Base-by-base conservation (phyloP, 2,113 vertebrate genomes). In the Bubalus kerabau region DNA sequence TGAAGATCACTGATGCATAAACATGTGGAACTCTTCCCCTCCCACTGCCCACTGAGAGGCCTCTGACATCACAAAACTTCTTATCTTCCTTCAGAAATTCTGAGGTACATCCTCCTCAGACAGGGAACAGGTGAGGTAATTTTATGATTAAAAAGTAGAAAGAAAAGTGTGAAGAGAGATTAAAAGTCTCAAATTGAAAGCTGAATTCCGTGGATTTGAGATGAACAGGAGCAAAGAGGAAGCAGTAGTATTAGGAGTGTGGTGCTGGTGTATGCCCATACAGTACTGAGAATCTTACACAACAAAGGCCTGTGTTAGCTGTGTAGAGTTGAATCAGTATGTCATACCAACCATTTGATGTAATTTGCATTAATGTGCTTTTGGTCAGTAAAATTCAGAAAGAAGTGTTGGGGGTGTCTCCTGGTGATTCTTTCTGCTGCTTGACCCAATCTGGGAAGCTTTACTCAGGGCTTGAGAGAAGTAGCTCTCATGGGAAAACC, bases 221-320 rank as follows among this genome's bases (percentile, higher is more conserved):
- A 87, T 36, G 19, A 50, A 4, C 36, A 87, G 46, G 74, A 57
- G 15, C 4, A 30, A 50, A 23, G 0, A 16, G 12, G 54, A 83
- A 40, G 78, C 50, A 59, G 32, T 15, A 17, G 10, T 19, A 3
- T 19, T 5, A 6, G 26, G 71, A 76, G 40, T 19, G 16, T 32
- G 67, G 24, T 6, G 16, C 19, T 13, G 12, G 2, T 32, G 2
- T 84, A 23, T 7, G n/a, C 2, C 10, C 11, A 1, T 9, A 3
- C 5, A 19, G 23, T 16, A 46, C 17, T 46, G 24, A 48, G 43
- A 56, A 10, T 3, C 4, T 19, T 28, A 1, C 4, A 8, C 40
- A 19, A 23, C 17, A 36, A n/a, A 76, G 88, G 13, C 7, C 32
- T 30, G 4, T 9, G 14, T 56, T 7, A 23, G 13, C 56, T 56